Conservation (phyloP, 2,113 vertebrate genomes). For the Hypocryptadius cinnamomeus region DNA sequence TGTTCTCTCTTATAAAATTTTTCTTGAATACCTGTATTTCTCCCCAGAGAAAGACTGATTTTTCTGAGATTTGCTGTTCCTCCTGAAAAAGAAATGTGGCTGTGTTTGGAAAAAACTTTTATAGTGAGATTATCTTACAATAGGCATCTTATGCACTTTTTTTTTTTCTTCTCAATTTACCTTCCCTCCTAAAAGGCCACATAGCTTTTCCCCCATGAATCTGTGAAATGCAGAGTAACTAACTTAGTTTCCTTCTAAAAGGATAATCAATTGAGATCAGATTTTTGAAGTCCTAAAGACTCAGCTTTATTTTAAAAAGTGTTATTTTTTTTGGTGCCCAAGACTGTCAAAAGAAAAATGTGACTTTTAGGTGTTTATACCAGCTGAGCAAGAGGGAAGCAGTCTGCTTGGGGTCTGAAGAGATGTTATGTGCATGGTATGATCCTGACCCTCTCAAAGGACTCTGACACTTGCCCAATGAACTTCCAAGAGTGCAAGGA, state of each 20-base stretch:
- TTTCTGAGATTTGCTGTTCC: neutral
- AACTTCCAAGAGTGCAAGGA: neutral
- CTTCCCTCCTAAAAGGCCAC: neutral
- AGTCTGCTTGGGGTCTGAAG: neutral
- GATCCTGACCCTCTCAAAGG: neutral
- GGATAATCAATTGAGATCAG: neutral
- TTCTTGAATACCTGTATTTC: neutral
- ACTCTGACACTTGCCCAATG: neutral
- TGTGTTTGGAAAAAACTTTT: neutral
- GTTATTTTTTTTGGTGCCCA: neutral
- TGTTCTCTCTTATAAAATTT: neutral
- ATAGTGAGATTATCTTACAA: neutral
- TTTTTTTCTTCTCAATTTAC: neutral
- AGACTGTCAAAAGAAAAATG: neutral
- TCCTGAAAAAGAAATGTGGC: neutral
- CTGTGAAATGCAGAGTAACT: neutral
- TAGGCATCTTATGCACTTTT: neutral
- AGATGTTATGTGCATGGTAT: neutral
- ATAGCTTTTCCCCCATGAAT: neutral
- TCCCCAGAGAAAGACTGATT: neutral
- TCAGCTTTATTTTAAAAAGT: neutral
- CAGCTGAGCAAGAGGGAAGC: neutral
- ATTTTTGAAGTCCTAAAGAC: neutral
- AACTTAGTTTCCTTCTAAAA: neutral
- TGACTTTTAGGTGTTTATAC: neutral